Conservation (phyloP, 2,888 invertebrate genomes). For the Leucania comma region DNA sequence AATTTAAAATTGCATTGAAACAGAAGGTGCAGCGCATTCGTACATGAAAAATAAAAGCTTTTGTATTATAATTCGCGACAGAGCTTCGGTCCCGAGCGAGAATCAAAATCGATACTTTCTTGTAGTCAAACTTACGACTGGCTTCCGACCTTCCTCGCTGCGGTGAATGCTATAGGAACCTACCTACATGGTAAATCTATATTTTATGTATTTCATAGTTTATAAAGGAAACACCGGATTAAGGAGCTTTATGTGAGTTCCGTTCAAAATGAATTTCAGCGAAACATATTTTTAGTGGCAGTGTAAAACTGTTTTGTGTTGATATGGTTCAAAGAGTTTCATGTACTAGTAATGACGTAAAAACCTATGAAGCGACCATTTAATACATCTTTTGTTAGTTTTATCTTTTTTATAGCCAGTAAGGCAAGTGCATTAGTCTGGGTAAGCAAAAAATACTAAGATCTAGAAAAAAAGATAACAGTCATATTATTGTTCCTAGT, state of each 20-base stretch:
- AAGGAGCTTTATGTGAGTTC: constrained; percentile 23
- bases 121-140: constrained; percentile 68
- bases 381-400: neutral
- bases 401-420: neutral
- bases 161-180: constrained; percentile 28
- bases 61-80: constrained; percentile 63
- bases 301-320: constrained; percentile 20
- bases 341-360: neutral
- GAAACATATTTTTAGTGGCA: constrained; percentile 32
- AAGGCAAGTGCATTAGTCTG: constrained; percentile 8
- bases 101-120: constrained; percentile 71
- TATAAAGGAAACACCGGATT: constrained; percentile 26
- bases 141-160: constrained; percentile 61
- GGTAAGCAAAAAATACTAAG: constrained; percentile 3
- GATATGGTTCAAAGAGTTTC: constrained; percentile 25
- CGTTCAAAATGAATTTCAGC: constrained; percentile 28
- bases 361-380: neutral
- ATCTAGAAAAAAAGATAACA: constrained; percentile 26
- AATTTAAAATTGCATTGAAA: constrained; percentile 36
- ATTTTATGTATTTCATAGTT: constrained; percentile 40
- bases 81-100: constrained; percentile 26
- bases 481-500: constrained; percentile 25
- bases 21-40: constrained; percentile 28
- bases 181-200: constrained; percentile 4
- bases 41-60: constrained; percentile 53